These are phyloP conservation scores for Cololabis saira DNA, from an alignment of 2,113 vertebrate species.

Conservation along the genomic window DNA sequence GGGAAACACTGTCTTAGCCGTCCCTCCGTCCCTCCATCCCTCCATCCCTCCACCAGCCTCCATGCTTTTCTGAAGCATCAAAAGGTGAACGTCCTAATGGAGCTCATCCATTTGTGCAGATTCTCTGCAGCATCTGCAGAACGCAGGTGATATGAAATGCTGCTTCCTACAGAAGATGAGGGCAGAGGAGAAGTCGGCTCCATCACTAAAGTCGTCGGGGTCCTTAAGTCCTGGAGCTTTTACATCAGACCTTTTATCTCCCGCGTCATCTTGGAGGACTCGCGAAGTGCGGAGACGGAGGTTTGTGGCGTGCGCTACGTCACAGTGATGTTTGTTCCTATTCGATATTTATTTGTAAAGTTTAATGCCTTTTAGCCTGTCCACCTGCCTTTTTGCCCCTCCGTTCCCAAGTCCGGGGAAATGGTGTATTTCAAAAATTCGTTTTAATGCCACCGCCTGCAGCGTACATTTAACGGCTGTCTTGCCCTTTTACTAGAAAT, in stretches of 20 bases:
- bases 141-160: conserved; percentile 3
- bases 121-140: conserved; percentile 47
- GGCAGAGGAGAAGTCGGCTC: too few species aligned
- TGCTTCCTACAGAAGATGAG: too few species aligned
- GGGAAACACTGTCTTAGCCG: too few species aligned
- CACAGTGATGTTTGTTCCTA: conserved; percentile 9
- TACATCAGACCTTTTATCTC: background rate
- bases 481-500: conserved; percentile 81
- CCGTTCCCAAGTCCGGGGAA: conserved; percentile 50
- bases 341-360: conserved; percentile 21
- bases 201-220: too few species aligned
- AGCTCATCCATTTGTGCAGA: conserved; percentile 63
- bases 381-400: conserved; percentile 24
- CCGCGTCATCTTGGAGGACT: background rate
- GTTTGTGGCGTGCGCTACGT: background rate
- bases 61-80: conserved; percentile 29
- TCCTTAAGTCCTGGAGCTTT: background rate
- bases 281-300: background rate
- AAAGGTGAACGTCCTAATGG: conserved; percentile 64
- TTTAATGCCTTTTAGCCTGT: background rate
- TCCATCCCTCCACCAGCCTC: background rate
- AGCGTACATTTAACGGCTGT: conserved; percentile 71
- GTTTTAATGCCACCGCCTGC: conserved; percentile 80
- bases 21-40: too few species aligned
- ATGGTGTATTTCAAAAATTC: conserved; percentile 69